Percentiles rank a stretch among this genome's conserved stretches.
Conservation (phyloP, 2,888 invertebrate species). For the Metellina segmentata region DNA sequence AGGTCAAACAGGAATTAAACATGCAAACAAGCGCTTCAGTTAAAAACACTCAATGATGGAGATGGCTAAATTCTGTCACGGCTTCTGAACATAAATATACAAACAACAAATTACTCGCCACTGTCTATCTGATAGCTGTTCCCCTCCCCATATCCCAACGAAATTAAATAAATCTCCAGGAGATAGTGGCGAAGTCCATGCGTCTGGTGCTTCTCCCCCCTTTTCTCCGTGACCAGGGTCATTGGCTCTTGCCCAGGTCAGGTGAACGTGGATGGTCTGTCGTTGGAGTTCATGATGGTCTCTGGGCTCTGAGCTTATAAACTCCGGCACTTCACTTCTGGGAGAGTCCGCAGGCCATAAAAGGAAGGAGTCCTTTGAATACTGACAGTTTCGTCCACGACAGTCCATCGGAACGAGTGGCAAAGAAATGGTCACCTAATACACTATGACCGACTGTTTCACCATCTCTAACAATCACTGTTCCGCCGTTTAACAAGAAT, state of each 20-base stretch:
- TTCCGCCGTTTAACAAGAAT: too few species aligned
- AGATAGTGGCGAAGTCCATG: constrained; percentile 16
- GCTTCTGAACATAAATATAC: constrained; percentile 45
- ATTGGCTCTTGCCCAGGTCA: constrained; percentile 53
- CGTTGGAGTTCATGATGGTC: neutral
- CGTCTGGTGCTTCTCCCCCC: neutral
- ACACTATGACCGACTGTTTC: too few species aligned
- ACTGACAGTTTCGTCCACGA: constrained; percentile 22
- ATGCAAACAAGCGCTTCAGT: too few species aligned
- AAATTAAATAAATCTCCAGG: neutral
- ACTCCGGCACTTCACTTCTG: constrained; percentile 37
- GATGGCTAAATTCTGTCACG: constrained; percentile 1
- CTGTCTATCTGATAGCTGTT: neutral
- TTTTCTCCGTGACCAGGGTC: constrained; percentile 38
- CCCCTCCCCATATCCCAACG: neutral
- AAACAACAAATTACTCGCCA: constrained; percentile 17
- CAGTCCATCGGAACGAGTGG: neutral
- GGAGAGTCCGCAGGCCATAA: constrained; percentile 12
- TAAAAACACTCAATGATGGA: neutral
- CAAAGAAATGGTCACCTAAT: too few species aligned
- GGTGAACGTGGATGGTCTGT: constrained; percentile 50
- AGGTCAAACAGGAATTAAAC: too few species aligned
- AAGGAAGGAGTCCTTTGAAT: constrained; percentile 21
- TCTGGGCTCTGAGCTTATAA: constrained; percentile 17
- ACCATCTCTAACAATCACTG: too few species aligned